phyloP scores from a whole-genome alignment of 64 coral and sea anemone genomes.

The Montipora sp. region DNA sequence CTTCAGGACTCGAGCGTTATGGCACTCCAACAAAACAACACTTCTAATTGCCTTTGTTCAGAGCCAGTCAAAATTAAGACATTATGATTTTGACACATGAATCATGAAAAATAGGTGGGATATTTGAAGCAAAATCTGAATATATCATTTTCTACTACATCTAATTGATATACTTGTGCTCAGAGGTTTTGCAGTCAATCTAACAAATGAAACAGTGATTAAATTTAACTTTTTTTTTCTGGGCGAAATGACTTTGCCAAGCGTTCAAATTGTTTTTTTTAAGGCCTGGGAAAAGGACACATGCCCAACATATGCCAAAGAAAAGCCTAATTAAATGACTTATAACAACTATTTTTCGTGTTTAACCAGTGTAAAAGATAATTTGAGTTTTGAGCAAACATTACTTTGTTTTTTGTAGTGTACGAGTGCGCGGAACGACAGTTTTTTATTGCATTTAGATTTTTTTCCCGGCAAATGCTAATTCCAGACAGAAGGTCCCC shows the following conservation, averaged over 20 bases:
- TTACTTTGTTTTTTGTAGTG: constrained; percentile 44
- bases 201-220: neutral
- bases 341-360: constrained; percentile 71
- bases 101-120: constrained; percentile 8
- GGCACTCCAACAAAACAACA: constrained; percentile 36
- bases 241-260: constrained; percentile 2
- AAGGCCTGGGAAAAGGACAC: constrained; percentile 58
- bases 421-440: constrained; percentile 5
- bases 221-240: neutral
- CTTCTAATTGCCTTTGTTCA: constrained; percentile 37
- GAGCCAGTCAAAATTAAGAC: constrained; percentile 46
- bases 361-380: constrained; percentile 75
- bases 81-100: constrained; percentile 53
- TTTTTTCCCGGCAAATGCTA: constrained; percentile 13
- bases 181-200: neutral
- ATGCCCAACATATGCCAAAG: constrained; percentile 63
- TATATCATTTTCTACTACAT: neutral
- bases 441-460: constrained; percentile 7
- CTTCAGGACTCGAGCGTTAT: neutral
- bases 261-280: neutral
- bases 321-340: constrained; percentile 57
- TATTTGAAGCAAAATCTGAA: constrained; percentile 17
- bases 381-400: constrained; percentile 53
- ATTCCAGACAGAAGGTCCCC: constrained; percentile 17
- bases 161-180: neutral